Evolutionary conservation across 2,113 vertebrate species (phyloP), one percentile per base, ranked within the genome.

Genomic region (Xenopus laevis): DNA sequence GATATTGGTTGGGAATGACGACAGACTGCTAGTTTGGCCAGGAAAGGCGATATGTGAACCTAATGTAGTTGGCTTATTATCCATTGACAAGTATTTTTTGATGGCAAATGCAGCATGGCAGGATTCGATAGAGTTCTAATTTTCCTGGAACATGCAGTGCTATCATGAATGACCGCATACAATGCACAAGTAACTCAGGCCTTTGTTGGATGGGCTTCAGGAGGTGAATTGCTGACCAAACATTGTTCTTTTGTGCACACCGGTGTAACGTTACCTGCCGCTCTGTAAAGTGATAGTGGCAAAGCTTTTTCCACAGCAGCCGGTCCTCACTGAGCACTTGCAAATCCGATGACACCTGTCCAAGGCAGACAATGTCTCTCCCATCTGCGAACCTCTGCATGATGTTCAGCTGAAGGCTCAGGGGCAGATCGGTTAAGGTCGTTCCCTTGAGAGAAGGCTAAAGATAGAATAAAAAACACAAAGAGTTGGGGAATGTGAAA

Each of bases 281-380:
- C 85, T 99, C 97, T 0, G 97, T 95, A 85, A 99, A 99, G 85
- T 99, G 97, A 85, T 99, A 95, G 78, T 98, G 97, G 85, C 97
- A 99, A 65, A 99, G 96, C 20, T 86, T 95, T 86, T 97, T 99
- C 97, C 97, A 99, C 66, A 99, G 92, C 82, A 99, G 89, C 50
- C 95, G 87, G 86, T 99, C 97, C 80, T 99, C 96, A 0, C 95
- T 86, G 63, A 99, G 93, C 68, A 83, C 77, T 0, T 93, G 92
- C 70, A 99, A 84, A 65, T 91, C 91, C 0, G 93, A 94, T 78
- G 93, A 93, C 71, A 91, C 95, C 84, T 98, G 97, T 7, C 97
- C 96, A 13, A 99, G 85, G 84, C 94, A 95, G 58, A 98, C 94
- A 78, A 99, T 90, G 86, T 99, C 97, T 13, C 93, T 86, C 27